Percentiles rank a stretch among this genome's conserved stretches.
Conservation (phyloP, 2,888 invertebrate genomes). For the Anodontia alba region DNA sequence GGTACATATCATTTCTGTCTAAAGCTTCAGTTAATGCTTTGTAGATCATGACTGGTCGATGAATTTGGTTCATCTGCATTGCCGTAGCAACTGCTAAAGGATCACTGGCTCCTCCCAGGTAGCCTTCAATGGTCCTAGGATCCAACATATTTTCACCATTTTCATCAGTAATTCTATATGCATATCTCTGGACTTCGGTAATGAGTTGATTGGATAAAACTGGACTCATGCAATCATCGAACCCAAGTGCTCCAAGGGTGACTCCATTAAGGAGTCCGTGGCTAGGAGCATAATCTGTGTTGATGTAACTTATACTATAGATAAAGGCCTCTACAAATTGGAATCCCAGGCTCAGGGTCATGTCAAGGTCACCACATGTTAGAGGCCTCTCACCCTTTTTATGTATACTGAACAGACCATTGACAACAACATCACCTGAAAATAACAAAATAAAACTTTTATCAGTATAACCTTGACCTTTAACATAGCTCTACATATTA, state of each 20-base stretch:
- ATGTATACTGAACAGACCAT: slow-evolving; percentile 79
- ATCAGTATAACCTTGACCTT: no score
- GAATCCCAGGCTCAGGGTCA: slow-evolving; percentile 57
- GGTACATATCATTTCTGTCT: slow-evolving; percentile 62
- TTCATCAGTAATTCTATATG: slow-evolving; percentile 60
- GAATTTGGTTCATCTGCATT: slow-evolving; percentile 86
- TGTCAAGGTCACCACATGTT: slow-evolving; percentile 72
- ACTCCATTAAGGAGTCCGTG: slow-evolving; percentile 66
- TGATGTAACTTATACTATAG: slow-evolving; percentile 67
- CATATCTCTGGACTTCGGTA: slow-evolving; percentile 68
- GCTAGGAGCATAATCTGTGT: slow-evolving; percentile 29
- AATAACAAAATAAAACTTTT: not conserved
- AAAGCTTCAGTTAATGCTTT: slow-evolving; percentile 67
- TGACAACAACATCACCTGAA: slow-evolving; percentile 76
- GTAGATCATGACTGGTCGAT: slow-evolving; percentile 85
- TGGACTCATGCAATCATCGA: slow-evolving; percentile 78
- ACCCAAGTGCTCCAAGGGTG: slow-evolving; percentile 71
- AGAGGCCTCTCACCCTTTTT: slow-evolving; percentile 52
- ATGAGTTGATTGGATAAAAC: slow-evolving; percentile 58
- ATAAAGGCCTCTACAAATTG: slow-evolving; percentile 76
- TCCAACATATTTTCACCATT: slow-evolving; percentile 65
- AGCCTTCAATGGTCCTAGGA: slow-evolving; percentile 75
- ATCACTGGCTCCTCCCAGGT: slow-evolving; percentile 69
- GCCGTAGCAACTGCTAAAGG: slow-evolving; percentile 71
- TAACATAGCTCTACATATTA: not conserved